Conservation (phyloP, 2,113 vertebrate species). For the Leucopsar rothschildi region DNA sequence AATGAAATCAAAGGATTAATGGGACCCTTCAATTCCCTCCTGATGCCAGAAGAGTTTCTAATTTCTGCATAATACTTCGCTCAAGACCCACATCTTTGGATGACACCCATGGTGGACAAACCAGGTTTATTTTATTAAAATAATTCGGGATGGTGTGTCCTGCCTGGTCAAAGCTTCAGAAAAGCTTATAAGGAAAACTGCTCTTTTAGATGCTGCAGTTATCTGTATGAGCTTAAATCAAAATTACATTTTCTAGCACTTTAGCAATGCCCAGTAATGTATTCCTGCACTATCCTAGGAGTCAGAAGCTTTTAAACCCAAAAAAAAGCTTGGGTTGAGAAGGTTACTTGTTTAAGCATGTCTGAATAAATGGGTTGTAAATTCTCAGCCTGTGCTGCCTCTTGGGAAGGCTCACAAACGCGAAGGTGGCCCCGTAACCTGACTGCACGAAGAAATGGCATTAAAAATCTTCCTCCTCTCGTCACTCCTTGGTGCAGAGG, state of each 20-base stretch:
- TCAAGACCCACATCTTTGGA: background rate
- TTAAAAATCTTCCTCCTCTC: background rate
- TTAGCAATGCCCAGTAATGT: background rate
- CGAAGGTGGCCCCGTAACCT: background rate
- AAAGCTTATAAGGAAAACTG: background rate
- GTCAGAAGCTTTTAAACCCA: background rate
- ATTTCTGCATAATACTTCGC: background rate
- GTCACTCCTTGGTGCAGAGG: background rate
- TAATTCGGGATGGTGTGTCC: background rate
- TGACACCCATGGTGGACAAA: background rate
- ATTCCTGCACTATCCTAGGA: background rate
- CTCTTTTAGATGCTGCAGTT: background rate
- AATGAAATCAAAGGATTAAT: background rate
- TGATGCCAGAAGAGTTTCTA: background rate
- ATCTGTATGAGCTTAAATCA: background rate
- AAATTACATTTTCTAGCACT: background rate
- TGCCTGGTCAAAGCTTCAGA: rapidly evolving
- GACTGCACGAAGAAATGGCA: background rate
- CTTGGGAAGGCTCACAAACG: background rate
- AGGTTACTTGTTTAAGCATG: background rate
- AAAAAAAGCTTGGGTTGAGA: background rate
- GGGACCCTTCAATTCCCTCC: background rate
- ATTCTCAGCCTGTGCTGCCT: background rate
- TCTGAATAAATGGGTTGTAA: background rate
- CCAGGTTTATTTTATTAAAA: background rate